A percentile compares a stretch with the other conserved stretches of the same genome.
Conservation (phyloP, 2,113 vertebrate genomes). For the Globicephala melas region DNA sequence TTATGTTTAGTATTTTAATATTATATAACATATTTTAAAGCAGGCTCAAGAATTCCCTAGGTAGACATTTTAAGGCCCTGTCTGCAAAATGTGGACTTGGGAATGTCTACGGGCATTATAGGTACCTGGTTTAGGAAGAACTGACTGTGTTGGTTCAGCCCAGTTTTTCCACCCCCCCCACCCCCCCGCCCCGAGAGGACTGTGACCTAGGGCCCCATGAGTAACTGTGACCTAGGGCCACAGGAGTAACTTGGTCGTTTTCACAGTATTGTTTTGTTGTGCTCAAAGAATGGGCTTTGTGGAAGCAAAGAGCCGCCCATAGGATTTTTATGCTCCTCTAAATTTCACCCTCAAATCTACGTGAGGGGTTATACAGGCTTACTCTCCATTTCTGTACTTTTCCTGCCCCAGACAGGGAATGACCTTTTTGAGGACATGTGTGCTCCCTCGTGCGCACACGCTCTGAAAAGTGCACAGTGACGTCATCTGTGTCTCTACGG, state of each 20-base stretch:
- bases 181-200: not conserved
- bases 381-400: not conserved
- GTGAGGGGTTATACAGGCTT: not conserved
- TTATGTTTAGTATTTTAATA: not conserved
- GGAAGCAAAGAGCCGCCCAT: not conserved
- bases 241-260: slow-evolving; percentile 9
- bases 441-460: fast-evolving
- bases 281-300: not conserved
- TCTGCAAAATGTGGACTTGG: not conserved
- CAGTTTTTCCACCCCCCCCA: too few relatives aligned
- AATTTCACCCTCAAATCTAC: not conserved
- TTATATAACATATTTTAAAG: not conserved
- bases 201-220: not conserved
- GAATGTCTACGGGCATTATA: not conserved
- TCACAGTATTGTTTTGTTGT: not conserved
- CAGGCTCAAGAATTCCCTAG: not conserved
- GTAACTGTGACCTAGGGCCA: not conserved
- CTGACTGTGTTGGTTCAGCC: not conserved
- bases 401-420: not conserved
- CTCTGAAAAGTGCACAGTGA: not conserved
- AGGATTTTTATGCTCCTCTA: not conserved
- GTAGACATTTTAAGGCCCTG: not conserved
- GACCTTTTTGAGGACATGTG: not conserved
- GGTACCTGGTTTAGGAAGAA: not conserved
- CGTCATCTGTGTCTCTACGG: not conserved